A percentile compares a stretch with the other conserved stretches of the same genome.
These are phyloP conservation scores for Troides aeacus DNA, from an alignment of 2,888 invertebrate genomes.

Conservation along the genomic window DNA sequence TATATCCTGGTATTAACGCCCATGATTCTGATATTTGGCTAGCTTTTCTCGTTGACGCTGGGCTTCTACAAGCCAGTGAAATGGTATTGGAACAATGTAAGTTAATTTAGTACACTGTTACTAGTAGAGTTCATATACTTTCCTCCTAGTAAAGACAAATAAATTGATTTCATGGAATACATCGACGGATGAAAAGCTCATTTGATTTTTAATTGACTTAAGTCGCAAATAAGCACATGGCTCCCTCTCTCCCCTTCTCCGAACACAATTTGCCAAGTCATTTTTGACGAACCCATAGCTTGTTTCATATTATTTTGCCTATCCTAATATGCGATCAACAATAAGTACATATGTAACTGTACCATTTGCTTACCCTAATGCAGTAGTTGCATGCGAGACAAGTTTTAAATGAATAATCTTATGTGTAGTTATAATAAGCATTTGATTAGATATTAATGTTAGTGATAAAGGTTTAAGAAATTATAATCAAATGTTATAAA, in stretches of 20 bases:
- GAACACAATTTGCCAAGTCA: no score
- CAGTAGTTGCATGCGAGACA: background rate
- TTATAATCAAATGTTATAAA: background rate
- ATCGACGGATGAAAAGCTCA: no score
- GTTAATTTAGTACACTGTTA: slow-evolving; percentile 2
- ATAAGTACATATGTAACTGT: background rate
- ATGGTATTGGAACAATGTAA: slow-evolving; percentile 34
- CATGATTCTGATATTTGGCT: slow-evolving; percentile 66
- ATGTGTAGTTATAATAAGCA: background rate
- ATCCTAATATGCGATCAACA: no score
- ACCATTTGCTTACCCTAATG: background rate
- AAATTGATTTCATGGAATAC: no score
- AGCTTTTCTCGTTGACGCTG: slow-evolving; percentile 62
- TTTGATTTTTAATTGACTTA: no score
- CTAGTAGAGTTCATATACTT: background rate
- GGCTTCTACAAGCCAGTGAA: slow-evolving; percentile 50
- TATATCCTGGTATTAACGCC: slow-evolving; percentile 34
- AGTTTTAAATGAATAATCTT: background rate
- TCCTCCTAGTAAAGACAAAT: no score
- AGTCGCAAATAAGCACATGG: no score
- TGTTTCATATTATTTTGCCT: no score
- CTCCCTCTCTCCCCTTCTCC: no score
- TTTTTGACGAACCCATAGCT: no score
- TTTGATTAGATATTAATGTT: background rate
- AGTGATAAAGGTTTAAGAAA: no score